Evolutionary conservation across 2,113 vertebrate genomes (phyloP).

Genomic region (Neolamprologus kungweensis): DNA sequence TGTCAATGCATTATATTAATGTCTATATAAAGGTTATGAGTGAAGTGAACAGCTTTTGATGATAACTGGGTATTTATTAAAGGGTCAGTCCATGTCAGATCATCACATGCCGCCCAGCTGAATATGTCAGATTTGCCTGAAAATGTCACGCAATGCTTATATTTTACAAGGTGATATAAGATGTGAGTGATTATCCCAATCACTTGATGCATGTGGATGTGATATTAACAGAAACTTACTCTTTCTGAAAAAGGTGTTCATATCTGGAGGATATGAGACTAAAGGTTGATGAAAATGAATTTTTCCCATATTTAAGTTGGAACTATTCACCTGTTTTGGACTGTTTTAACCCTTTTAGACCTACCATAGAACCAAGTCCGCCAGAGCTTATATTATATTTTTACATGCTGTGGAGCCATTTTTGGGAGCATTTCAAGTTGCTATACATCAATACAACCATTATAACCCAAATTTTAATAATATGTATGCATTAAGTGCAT

Average conservation of each 20-base stretch:
- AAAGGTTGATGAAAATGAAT: not conserved
- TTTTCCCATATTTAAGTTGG: not conserved
- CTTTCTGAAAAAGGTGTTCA: not conserved
- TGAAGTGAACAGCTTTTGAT: not conserved
- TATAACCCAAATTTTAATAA: too few relatives aligned
- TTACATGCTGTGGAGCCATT: too few relatives aligned
- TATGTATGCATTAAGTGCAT: too few relatives aligned
- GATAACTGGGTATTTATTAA: not conserved
- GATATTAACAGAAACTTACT: not conserved
- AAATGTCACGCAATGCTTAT: not conserved
- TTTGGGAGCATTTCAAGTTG: too few relatives aligned
- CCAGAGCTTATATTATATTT: too few relatives aligned
- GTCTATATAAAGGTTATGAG: slow-evolving; percentile 51
- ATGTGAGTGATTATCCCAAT: not conserved
- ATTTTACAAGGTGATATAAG: not conserved
- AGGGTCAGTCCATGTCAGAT: not conserved
- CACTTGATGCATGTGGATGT: not conserved
- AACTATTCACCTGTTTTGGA: not conserved
- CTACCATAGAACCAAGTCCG: too few relatives aligned
- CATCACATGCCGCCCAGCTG: not conserved
- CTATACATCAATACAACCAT: too few relatives aligned
- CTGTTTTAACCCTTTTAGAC: not conserved
- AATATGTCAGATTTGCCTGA: not conserved
- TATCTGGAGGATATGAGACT: not conserved
- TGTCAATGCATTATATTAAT: slow-evolving; percentile 41